Evolutionary conservation across 2,113 vertebrate species (phyloP), one percentile per base, ranked within the genome.

Genomic region (Ictalurus punctatus): DNA sequence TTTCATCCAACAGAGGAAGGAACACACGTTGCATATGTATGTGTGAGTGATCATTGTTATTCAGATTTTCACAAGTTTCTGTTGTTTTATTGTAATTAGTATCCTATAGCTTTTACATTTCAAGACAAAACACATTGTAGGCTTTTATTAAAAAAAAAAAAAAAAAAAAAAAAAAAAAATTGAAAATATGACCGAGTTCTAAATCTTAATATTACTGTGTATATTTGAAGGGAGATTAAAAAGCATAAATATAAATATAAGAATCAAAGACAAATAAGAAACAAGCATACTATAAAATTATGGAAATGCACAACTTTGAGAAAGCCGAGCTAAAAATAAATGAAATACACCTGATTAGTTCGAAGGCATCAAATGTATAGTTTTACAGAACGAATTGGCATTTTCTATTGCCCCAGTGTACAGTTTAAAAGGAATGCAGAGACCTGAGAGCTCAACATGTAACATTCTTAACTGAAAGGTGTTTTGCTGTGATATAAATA

Each of bases 1-100:
- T 61, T 87, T 87, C 30, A 17, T 58, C 44, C 61, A 56, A 19
- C 48, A 40, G 21, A 86, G 84, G 44, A 85, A 56, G 27, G 48
- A 82, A 23, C 30, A 61, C 54, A 44, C 71, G 4, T 6, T 52
- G 12, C 27, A 25, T 84, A 40, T 84, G 59, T 79, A 13, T 54
- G 76, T n/a, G 48, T 37, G 27, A 58, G 52, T 58, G 69, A 79
- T 13, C 2, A 27, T n/a, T 27, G 16, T 54, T 80, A 84, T 67
- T 84, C 61, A 48, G 61, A 52, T 19, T 14, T 69, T 21, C 25
- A 84, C 25, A 84, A n/a, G 7, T n/a, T 84, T 30, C 2, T 69
- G 16, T n/a, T 40, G n/a, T 54, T 80, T 65, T 25, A 73, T 40
- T 21, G 17, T 44, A 37, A 61, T 34, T 61, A 25, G 37, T 44